Percentiles rank a stretch among this genome's conserved stretches.
phyloP scores from a whole-genome alignment of 1,140 invertebrate species.

The Drosophila takahashii region DNA sequence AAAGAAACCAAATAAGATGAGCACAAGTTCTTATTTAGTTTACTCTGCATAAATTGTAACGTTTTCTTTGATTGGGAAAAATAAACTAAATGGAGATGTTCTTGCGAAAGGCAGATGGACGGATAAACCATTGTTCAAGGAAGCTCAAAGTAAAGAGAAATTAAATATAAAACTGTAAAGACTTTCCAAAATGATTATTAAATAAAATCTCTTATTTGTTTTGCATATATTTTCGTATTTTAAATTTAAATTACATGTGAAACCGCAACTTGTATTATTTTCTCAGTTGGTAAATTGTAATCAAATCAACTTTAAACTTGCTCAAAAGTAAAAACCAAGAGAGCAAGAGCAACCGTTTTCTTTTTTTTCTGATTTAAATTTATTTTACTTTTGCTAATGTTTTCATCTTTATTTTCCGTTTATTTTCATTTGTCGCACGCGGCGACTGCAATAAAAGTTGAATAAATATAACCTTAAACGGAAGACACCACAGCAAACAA shows the following conservation, averaged over 20 bases:
- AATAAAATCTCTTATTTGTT: too few relatives aligned
- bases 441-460: slow-evolving; percentile 27
- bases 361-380: slow-evolving; percentile 13
- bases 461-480: slow-evolving; percentile 37
- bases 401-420: slow-evolving; percentile 22
- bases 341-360: neutral
- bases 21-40: slow-evolving; percentile 3
- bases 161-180: too few relatives aligned
- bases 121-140: too few relatives aligned
- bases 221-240: too few relatives aligned
- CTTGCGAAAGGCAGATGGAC: neutral
- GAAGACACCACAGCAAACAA: slow-evolving; percentile 11
- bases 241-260: too few relatives aligned
- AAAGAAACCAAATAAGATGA: neutral
- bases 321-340: slow-evolving; percentile 11
- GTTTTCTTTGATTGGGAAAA: neutral
- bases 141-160: too few relatives aligned
- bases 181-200: too few relatives aligned
- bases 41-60: neutral
- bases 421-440: slow-evolving; percentile 28
- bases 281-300: neutral
- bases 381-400: slow-evolving; percentile 8
- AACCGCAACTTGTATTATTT: too few relatives aligned
- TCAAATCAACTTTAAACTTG: neutral
- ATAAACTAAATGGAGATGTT: too few relatives aligned